These are phyloP conservation scores for Parapsyche elsis DNA, from an alignment of 1,140 invertebrate species.

Conservation along the genomic window DNA sequence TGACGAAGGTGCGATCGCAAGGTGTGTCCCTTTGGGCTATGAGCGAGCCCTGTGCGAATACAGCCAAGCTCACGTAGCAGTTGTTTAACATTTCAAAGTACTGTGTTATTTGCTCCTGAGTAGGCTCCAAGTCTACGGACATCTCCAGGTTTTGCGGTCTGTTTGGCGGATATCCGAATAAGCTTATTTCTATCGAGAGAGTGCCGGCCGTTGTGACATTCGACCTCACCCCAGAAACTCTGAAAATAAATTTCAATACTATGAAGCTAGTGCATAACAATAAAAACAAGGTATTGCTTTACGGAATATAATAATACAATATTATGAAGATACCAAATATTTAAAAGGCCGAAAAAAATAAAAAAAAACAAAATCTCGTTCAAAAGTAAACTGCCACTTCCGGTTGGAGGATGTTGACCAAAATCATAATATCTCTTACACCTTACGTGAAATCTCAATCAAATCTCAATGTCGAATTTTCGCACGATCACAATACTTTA, in stretches of 20 bases:
- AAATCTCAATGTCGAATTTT: too few relatives aligned
- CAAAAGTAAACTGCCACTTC: too few relatives aligned
- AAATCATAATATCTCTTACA: too few relatives aligned
- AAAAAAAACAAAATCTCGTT: too few relatives aligned
- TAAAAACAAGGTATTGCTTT: too few relatives aligned
- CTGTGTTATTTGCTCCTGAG: conserved; percentile 57
- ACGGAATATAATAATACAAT: too few relatives aligned
- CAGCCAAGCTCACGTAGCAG: conserved; percentile 64
- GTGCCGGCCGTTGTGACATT: conserved; percentile 65
- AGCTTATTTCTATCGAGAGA: conserved; percentile 63
- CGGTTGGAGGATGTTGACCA: too few relatives aligned
- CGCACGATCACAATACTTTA: too few relatives aligned
- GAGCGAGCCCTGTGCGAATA: conserved; percentile 63
- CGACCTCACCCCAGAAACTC: conserved; percentile 65
- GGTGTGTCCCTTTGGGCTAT: conserved; percentile 66
- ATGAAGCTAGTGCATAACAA: too few relatives aligned
- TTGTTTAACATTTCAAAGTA: conserved; percentile 59
- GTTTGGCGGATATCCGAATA: conserved; percentile 60
- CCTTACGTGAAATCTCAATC: too few relatives aligned
- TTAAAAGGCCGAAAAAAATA: too few relatives aligned
- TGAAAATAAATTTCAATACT: conserved; percentile 57
- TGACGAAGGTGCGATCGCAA: conserved; percentile 62
- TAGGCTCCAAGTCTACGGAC: conserved; percentile 60
- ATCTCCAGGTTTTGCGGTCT: conserved; percentile 58
- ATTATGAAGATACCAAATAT: too few relatives aligned